Evolutionary conservation across 1,140 invertebrate genomes (phyloP), one percentile per base, ranked within the genome.

Genomic region (Augochlora pura): DNA sequence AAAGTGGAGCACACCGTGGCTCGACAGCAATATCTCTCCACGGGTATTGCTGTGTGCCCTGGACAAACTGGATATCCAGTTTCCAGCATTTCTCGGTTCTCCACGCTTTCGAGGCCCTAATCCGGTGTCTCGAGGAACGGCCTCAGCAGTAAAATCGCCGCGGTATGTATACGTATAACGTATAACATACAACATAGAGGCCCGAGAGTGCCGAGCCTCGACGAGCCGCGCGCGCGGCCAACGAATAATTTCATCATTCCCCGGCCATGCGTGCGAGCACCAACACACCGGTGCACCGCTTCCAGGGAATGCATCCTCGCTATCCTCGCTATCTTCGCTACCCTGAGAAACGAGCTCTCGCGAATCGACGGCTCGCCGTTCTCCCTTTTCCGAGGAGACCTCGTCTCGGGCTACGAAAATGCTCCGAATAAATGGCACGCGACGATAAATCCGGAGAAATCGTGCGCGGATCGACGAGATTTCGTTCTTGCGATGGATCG

Each of bases 31-130:
- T 86, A 83, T 86, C 81, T 82, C 80, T 83, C 81, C 84, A 75
- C 67, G 81, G 73, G 81, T 86, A 86, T 86, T 82, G 81, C 77
- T 80, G 74, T 80, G 74, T 39, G 81, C 63, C 60, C 85, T 46
- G 81, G 81, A 86, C 84, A 86, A 86, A 86, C 84, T 86, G 81
- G 84, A 86, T 86, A 86, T 86, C 84, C 85, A 86, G 84, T 86
- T 86, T 86, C 85, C 85, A 86, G 81, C 82, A 86, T 86, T 86
- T 86, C 85, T 86, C 70, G 81, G 72, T 86, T 86, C 85, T 77
- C 84, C 74, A 75, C 76, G 66, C 85, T 86, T 86, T 86, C 85
- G 74, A 86, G 74, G 39, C 84, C 74, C 84, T 86, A 86, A 86
- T 86, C 85, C 81, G 52, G 57, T 32, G 63, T 42, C 81, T 64